Evolutionary conservation across 2,113 vertebrate genomes (phyloP), one percentile per base, ranked within the genome.

Genomic region (Neodontobutis hainanensis): DNA sequence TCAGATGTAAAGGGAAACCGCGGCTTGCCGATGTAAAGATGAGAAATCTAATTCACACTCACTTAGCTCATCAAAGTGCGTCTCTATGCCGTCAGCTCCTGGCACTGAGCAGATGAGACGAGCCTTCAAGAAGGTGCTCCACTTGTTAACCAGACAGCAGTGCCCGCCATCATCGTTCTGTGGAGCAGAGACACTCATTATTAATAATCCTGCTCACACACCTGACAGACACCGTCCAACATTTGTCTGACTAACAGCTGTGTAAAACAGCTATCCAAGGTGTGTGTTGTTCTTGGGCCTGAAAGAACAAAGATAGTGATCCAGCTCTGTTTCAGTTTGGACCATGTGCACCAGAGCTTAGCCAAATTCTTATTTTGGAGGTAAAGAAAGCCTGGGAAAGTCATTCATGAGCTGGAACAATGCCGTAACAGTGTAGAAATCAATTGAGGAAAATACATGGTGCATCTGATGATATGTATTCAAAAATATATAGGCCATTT

Each of bases 101-200:
- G 97, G 95, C 63, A 99, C 96, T 0, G 97, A 99, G 87, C 97
- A 99, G 85, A 99, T 96, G 0, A 99, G 95, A 2, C 97, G 93
- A 0, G 97, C 96, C 84, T 99, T 99, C 80, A 99, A 91, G 84
- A 99, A 99, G 0, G 97, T 98, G 91, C 97, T 99, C 97, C 97
- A 99, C 82, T 99, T 99, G 86, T 98, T 99, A 57, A 99, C 97
- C 59, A 99, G 92, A 79, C 97, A 98, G 89, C 97, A 99, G 88
- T 99, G 97, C 56, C 97, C 96, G 0, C 97, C 97, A 0, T 98
- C 97, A 0, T 99, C 97, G 0, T 99, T 99, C 97, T 99, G 87
- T 3, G 15, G 61, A 52, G 53, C 77, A 36, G 62, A 77, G 53
- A 78, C 15, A 61, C 11, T 55, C 34, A 35, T 55, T n/a, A 55